phyloP scores from a whole-genome alignment of 2,797 vertebrate genomes.

The Acanthurus leucopareius region DNA sequence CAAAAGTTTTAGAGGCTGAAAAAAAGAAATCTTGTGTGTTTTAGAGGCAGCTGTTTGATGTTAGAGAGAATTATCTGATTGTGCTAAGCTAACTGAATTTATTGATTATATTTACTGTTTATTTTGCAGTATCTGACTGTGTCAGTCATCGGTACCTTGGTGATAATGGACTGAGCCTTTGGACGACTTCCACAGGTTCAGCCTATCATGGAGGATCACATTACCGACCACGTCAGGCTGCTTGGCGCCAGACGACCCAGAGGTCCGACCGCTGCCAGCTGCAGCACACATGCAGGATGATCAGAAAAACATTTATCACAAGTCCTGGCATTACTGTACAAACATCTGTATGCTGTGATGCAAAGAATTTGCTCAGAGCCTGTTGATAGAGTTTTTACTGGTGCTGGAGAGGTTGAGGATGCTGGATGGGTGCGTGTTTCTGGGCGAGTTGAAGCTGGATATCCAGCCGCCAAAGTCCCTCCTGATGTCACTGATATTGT shows the following conservation, averaged over 20 bases:
- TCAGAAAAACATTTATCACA: not conserved
- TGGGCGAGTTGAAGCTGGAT: constrained; percentile 50
- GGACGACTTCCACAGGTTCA: constrained; percentile 71
- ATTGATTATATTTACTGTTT: too few species aligned
- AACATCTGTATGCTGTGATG: too few species aligned
- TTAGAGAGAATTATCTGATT: too few species aligned
- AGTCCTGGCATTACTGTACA: not conserved
- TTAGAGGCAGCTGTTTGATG: too few species aligned
- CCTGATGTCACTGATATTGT: constrained; percentile 71
- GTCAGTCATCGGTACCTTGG: constrained; percentile 54
- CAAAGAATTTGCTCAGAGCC: too few species aligned
- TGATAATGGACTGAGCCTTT: constrained; percentile 77
- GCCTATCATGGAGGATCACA: constrained; percentile 81
- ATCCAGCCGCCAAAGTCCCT: constrained; percentile 80
- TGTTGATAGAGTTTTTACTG: not conserved
- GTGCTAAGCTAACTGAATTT: too few species aligned
- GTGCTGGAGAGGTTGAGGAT: constrained; percentile 81
- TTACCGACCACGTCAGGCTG: constrained; percentile 69
- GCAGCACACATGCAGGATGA: constrained; percentile 10
- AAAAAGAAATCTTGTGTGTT: too few species aligned
- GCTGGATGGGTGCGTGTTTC: constrained; percentile 77
- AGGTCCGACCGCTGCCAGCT: constrained; percentile 79
- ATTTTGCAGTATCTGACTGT: too few species aligned
- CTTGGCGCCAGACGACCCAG: constrained; percentile 21
- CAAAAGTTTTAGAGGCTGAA: too few species aligned